Evolutionary conservation across 2,113 vertebrate genomes (phyloP), one percentile per base, ranked within the genome.

Genomic region (Sander vitreus): DNA sequence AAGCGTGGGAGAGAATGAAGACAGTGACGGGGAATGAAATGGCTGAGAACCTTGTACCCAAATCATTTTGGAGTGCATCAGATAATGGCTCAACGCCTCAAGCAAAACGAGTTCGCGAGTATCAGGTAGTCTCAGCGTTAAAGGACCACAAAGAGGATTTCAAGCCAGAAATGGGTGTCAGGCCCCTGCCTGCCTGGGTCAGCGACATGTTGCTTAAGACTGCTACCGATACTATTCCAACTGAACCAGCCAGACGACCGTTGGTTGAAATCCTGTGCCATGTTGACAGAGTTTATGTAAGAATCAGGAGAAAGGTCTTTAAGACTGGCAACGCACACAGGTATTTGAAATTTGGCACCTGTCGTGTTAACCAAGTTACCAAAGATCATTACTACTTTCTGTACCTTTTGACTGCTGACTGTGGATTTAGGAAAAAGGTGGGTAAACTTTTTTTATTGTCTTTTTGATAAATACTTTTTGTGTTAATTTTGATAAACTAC

Each of bases 281-380:
- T 30, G 0, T 94, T 64, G 92, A 94, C 66, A 88, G 90, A 59
- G 85, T 96, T 1, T 88, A 93, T 45, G 90, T 94, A 6, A 85
- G 90, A 73, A 27, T 94, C 63, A 76, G 10, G 14, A 93, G 53
- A 72, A 45, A 65, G 0, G 0, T 91, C 0, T 94, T 95, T 30
- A 81, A 33, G 1, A 68, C 59, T 6, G 25, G 0, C 0, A 4
- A 81, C 0, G 89, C 90, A 5, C 69, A 70, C 50, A 86, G 83
- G 21, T 14, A 81, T 9, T 74, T 96, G 23, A 93, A 68, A 51
- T 53, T 95, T 0, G 94, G 93, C 1, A 85, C 55, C 0, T 95
- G 95, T 72, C 6, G 47, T 10, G 86, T 93, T 43, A 96, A 93
- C 33, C 4, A 85, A 25, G 73, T 9, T 2, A 82, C 63, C 0